Evolutionary conservation across 2,888 invertebrate genomes (phyloP).

Genomic region (Aleiodes leptofemur): DNA sequence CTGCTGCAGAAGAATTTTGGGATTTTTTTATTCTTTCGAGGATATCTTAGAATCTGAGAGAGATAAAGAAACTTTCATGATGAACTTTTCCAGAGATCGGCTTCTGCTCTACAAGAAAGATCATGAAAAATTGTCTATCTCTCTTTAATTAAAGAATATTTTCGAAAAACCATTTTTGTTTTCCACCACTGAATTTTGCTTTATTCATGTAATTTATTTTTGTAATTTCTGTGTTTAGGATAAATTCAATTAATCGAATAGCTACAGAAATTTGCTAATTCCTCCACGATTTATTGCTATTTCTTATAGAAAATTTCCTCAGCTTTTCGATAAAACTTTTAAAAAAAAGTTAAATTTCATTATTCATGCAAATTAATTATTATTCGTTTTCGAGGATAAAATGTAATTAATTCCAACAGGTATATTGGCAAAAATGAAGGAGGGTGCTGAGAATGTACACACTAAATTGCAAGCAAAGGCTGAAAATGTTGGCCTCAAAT

Average conservation of each 20-base stretch:
- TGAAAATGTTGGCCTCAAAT: slow-evolving; percentile 83
- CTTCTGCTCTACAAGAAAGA: too few species aligned
- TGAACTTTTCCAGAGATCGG: too few species aligned
- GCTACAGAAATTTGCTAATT: neutral
- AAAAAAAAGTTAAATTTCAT: slow-evolving; percentile 10
- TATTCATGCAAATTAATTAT: slow-evolving; percentile 6
- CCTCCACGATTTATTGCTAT: neutral
- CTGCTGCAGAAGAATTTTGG: neutral
- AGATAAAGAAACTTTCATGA: too few species aligned
- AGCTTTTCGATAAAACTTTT: too few species aligned
- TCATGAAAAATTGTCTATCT: too few species aligned
- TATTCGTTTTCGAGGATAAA: slow-evolving; percentile 27
- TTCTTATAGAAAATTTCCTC: neutral
- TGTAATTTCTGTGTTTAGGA: neutral
- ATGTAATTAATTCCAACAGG: slow-evolving; percentile 77
- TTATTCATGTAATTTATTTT: neutral
- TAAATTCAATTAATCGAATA: neutral
- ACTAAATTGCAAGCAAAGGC: slow-evolving; percentile 96
- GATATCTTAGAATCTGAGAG: too few species aligned
- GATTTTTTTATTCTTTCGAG: too few species aligned
- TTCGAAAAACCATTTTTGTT: too few species aligned
- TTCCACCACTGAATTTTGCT: too few species aligned
- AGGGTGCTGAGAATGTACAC: slow-evolving; percentile 95
- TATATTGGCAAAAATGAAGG: slow-evolving; percentile 96
- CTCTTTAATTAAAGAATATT: too few species aligned